These are phyloP conservation scores for Mirza zaza DNA, from an alignment of 2,113 vertebrate genomes.

Conservation along the genomic window DNA sequence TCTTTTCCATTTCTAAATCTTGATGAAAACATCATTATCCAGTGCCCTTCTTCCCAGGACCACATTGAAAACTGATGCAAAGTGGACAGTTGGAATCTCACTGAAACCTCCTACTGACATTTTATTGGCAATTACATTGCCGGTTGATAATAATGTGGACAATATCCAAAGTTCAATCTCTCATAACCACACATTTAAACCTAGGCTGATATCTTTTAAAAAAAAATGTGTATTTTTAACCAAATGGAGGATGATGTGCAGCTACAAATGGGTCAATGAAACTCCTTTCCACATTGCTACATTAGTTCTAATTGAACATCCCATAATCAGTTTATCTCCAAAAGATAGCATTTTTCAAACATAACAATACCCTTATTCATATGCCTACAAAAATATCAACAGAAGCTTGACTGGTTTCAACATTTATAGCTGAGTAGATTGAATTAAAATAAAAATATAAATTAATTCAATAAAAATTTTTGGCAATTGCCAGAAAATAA, in stretches of 20 bases:
- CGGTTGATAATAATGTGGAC: not conserved
- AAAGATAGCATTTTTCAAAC: not conserved
- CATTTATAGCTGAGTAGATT: conserved; percentile 14
- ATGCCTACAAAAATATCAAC: conserved; percentile 19
- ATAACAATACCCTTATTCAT: not conserved
- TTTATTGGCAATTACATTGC: not conserved
- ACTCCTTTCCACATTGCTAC: not conserved
- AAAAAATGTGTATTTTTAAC: not conserved
- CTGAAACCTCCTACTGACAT: not conserved
- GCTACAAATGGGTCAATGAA: not conserved
- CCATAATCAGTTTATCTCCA: not conserved
- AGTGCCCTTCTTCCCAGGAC: not conserved
- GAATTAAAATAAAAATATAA: conserved; percentile 43
- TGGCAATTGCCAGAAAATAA: not conserved
- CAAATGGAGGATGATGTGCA: not conserved
- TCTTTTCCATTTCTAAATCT: conserved; percentile 8
- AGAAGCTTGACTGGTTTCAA: not conserved
- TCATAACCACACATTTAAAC: not conserved
- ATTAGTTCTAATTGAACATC: not conserved
- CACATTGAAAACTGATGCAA: not conserved
- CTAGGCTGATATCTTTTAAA: not conserved
- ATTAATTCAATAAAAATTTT: conserved; percentile 43
- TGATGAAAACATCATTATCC: not conserved
- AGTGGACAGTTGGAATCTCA: not conserved
- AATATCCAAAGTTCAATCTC: not conserved